Conservation (phyloP, 2,888 invertebrate species). For the Cinara cedri region DNA sequence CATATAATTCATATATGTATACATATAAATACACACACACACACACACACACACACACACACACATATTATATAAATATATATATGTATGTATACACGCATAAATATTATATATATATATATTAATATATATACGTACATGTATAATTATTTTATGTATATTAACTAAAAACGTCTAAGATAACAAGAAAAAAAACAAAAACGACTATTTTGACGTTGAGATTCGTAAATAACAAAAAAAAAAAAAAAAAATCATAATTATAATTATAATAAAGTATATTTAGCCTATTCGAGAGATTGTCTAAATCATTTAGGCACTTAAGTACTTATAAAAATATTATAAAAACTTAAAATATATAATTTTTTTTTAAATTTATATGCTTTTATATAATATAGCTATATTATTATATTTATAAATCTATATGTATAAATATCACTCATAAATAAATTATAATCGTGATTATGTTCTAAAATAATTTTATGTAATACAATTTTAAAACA, state of each 20-base stretch:
- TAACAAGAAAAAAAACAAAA: slow-evolving; percentile 52
- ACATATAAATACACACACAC: slow-evolving; percentile 9
- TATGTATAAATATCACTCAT: slow-evolving; percentile 33
- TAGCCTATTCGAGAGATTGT: slow-evolving; percentile 40
- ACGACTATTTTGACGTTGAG: slow-evolving; percentile 55
- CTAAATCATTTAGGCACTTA: slow-evolving; percentile 52
- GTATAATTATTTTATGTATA: slow-evolving; percentile 43
- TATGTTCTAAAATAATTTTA: slow-evolving; percentile 22
- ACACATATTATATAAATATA: not conserved
- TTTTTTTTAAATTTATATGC: slow-evolving; percentile 5
- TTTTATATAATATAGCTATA: slow-evolving; percentile 28
- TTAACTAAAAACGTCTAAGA: slow-evolving; percentile 54
- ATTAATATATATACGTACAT: not conserved
- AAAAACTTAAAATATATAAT: slow-evolving; percentile 46
- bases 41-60: not conserved
- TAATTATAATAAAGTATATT: slow-evolving; percentile 38
- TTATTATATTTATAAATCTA: slow-evolving; percentile 11
- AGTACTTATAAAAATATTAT: slow-evolving; percentile 55
- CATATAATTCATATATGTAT: not conserved
- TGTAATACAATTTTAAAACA: slow-evolving; percentile 45
- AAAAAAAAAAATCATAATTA: too few relatives aligned
- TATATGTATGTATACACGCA: not conserved
- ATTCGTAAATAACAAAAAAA: slow-evolving; percentile 55
- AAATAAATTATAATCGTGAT: slow-evolving; percentile 45
- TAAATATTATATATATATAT: too few relatives aligned